phyloP scores from a whole-genome alignment of 1,140 invertebrate genomes.

The Octopus bimaculoides region DNA sequence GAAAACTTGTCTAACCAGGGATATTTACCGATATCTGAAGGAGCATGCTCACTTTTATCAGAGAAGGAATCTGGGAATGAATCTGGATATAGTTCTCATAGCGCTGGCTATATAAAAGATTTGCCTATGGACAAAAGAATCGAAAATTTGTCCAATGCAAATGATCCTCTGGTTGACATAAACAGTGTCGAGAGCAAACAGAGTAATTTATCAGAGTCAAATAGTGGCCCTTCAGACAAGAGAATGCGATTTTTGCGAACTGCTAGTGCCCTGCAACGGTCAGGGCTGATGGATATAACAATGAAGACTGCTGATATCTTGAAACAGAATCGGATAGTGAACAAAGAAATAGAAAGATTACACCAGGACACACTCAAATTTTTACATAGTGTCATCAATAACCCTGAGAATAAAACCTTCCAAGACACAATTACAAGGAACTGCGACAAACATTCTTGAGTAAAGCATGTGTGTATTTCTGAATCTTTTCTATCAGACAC shows the following conservation, averaged over 20 bases:
- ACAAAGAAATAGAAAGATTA: background rate
- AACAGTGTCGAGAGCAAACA: background rate
- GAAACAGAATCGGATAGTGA: background rate
- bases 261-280: background rate
- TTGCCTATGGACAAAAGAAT: background rate
- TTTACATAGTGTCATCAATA: conserved; percentile 8
- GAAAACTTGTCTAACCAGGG: background rate
- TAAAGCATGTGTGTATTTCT: no score
- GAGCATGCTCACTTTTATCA: background rate
- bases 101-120: background rate
- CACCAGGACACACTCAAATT: background rate
- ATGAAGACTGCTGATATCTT: conserved; percentile 9
- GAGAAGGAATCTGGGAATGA: conserved; percentile 7
- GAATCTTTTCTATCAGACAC: no score
- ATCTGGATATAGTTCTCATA: background rate
- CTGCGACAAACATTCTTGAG: background rate
- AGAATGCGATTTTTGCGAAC: background rate
- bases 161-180: background rate
- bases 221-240: background rate
- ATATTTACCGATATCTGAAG: background rate
- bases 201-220: background rate
- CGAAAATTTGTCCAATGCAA: background rate
- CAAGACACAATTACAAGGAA: background rate
- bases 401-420: conserved; percentile 5
- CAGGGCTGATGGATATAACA: conserved; percentile 3